Conservation (phyloP, 2,888 invertebrate species). For the Eristalis tenax region DNA sequence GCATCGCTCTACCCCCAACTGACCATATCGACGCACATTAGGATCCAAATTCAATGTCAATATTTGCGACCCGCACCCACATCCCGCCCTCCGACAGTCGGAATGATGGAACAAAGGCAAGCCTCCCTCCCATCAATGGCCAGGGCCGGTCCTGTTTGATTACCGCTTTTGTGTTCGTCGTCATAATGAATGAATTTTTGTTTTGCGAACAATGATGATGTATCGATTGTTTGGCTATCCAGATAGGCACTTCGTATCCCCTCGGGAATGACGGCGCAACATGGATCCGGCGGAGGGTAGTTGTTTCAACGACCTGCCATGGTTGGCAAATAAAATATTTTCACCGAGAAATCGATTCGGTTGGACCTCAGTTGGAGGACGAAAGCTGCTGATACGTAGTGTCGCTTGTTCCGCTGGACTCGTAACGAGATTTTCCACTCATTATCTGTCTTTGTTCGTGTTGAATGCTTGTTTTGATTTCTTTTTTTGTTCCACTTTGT, state of each 20-base stretch:
- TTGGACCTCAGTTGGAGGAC: neutral
- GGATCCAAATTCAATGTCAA: conserved; percentile 21
- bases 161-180: neutral
- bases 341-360: neutral
- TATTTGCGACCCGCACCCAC: neutral
- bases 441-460: no score
- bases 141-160: neutral
- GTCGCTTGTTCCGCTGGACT: no score
- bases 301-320: neutral
- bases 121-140: no score
- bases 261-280: neutral
- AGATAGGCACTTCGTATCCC: neutral
- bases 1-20: neutral
- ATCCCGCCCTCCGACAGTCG: neutral
- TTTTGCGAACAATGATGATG: conserved; percentile 11
- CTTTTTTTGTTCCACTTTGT: no score
- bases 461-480: no score
- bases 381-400: neutral
- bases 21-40: conserved; percentile 24
- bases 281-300: neutral
- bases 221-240: conserved; percentile 26
- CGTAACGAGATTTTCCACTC: no score
- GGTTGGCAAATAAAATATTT: neutral
- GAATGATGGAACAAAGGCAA: no score
- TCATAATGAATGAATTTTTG: conserved; percentile 25